Evolutionary conservation across 2,888 invertebrate genomes (phyloP), one percentile per base, ranked within the genome.

Genomic region (Diadegma fenestrale): DNA sequence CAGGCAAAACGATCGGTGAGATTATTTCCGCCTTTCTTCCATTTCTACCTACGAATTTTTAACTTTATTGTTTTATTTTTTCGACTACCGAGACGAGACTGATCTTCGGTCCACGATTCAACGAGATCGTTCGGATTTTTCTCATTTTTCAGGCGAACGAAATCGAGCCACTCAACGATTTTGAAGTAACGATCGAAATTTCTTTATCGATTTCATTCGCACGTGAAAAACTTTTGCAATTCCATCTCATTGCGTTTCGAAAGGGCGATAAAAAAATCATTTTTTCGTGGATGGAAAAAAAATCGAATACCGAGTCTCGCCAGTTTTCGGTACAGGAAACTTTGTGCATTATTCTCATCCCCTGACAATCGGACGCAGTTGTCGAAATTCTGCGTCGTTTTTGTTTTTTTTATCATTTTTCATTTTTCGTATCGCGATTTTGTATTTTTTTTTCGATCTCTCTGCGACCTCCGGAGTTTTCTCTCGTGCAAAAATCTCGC

Each of bases 391-490:
- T 61, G 30, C 63, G 30, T 64, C 43, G 22, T 14, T 22, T 17
- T 69, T 75, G 37, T 80, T 64, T 45, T 73, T 68, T 54, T 61
- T 69, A 71, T 51, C 80, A 58, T 54, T 73, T 68, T 54, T 43
- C 26, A 1, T 64, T 54, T 81, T 41, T 79, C 83, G 64, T 78
- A 43, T 58, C 77, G 84, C 75, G 72, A 83, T 86, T 72, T 76
- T 81, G 12, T 66, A 17, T n/a, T 79, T 22, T 61, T 22, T 48
- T 73, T 19, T 69, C 73, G 41, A 68, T 66, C 33, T 61, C 51
- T 66, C 54, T 30, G 58, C 10, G 71, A 30, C 51, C 58, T 78
- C 37, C 22, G 33, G 41, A 73, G 51, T 84, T 69, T 58, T 54
- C 17, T 78, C 72, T 80, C 66, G 61, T 43, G 73, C 37, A 33